These are phyloP conservation scores for Synaphobranchus kaupii DNA, from an alignment of 2,797 vertebrate genomes.

Conservation along the genomic window DNA sequence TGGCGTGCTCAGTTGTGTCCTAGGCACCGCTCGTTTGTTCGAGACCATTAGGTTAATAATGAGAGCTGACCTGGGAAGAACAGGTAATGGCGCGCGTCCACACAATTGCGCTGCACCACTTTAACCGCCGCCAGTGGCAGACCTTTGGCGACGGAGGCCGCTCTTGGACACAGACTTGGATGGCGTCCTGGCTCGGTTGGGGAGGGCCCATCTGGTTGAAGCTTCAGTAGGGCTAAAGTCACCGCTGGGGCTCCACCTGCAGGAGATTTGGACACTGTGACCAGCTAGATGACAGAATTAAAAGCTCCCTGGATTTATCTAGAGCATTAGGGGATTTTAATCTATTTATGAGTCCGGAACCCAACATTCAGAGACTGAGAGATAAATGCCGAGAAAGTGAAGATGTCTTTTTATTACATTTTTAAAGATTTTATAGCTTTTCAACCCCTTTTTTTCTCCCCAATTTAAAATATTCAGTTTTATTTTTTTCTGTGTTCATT, in stretches of 20 bases:
- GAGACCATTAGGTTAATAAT: constrained; percentile 72
- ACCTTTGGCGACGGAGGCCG: constrained; percentile 40
- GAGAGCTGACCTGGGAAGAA: constrained; percentile 68
- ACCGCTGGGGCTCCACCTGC: constrained; percentile 33
- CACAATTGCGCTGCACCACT: constrained; percentile 59
- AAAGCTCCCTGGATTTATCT: background rate
- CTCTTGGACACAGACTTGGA: constrained; percentile 42
- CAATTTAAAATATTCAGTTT: no score
- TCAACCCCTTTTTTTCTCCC: background rate
- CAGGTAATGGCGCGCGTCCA: constrained; percentile 71
- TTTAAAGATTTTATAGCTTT: background rate
- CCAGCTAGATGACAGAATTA: background rate
- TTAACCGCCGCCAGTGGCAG: constrained; percentile 53
- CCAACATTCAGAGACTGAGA: background rate
- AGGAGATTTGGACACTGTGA: background rate
- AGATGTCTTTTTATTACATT: background rate
- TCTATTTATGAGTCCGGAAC: background rate
- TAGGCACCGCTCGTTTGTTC: constrained; percentile 71
- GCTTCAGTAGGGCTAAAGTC: constrained; percentile 23
- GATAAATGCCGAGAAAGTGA: background rate
- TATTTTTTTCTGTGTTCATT: background rate
- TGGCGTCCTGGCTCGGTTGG: background rate
- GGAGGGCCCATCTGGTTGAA: constrained; percentile 1
- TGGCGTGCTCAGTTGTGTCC: constrained; percentile 44
- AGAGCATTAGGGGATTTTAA: background rate